Evolutionary conservation across 2,888 invertebrate genomes (phyloP).

Genomic region (Gonocerus acuteangulatus): DNA sequence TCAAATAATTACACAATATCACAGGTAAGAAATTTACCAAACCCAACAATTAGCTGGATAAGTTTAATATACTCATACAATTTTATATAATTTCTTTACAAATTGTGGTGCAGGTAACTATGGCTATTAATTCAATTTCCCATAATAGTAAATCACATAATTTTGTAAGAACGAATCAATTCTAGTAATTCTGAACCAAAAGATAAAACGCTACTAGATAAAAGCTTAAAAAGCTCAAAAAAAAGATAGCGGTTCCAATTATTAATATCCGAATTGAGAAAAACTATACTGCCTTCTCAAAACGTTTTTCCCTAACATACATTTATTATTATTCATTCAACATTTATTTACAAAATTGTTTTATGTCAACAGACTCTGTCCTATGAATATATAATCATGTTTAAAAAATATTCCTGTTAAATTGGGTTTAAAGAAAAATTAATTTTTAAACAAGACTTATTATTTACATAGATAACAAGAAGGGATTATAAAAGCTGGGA

Average conservation of each 20-base stretch:
- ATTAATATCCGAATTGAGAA: too few relatives aligned
- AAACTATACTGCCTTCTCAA: neutral
- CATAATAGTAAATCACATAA: neutral
- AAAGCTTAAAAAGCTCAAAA: too few relatives aligned
- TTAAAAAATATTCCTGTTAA: conserved; percentile 8
- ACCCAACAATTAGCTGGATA: conserved; percentile 11
- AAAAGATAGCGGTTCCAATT: too few relatives aligned
- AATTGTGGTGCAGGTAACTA: conserved; percentile 19
- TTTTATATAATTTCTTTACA: neutral
- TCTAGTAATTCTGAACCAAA: too few relatives aligned
- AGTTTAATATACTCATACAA: conserved; percentile 1
- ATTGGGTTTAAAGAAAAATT: conserved; percentile 6
- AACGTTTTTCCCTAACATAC: neutral
- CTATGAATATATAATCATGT: conserved; percentile 7
- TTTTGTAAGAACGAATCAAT: too few relatives aligned
- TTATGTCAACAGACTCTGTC: conserved; percentile 11
- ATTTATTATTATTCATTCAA: conserved; percentile 1
- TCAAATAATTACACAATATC: conserved; percentile 34
- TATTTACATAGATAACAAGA: conserved; percentile 12
- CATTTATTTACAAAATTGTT: conserved; percentile 17
- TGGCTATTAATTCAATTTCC: neutral
- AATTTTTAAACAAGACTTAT: conserved; percentile 11
- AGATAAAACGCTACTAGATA: too few relatives aligned
- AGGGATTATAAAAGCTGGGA: conserved; percentile 18
- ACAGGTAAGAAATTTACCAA: conserved; percentile 30